Evolutionary conservation across 2,113 vertebrate genomes (phyloP), one percentile per base, ranked within the genome.

Genomic region (Canis aureus): DNA sequence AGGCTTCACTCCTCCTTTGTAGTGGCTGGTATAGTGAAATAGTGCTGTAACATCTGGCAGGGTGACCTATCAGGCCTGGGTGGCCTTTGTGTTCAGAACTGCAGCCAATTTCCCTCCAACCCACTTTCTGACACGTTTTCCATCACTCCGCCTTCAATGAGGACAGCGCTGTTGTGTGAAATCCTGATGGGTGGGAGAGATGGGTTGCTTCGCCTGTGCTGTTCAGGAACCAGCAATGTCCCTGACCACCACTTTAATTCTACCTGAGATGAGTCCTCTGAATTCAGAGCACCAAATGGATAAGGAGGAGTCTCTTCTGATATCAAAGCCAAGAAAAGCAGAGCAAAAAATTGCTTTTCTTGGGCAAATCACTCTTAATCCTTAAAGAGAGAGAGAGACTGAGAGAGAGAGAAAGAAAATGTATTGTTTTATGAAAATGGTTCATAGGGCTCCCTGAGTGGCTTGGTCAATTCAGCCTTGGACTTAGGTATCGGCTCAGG

Each of bases 321-420:
- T 32, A 38, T 27, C 71, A 80, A 74, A 84, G 51, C 25, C 71
- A 66, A 59, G 43, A 60, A 88, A 91, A 79, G 9, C 29, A 53
- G 17, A 59, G 32, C 55, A 79, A 87, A 67, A 69, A 29, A 0
- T 1, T 60, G 49, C 38, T 55, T 73, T 74, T 38, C 20, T 78
- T 66, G 82, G 90, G 32, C 87, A 89, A 96, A 94, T 49, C 51
- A 76, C 35, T 23, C n/a, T 84, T 93, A 64, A 64, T 69, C 59
- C 59, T 89, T 23, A 62, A 15, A 51, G 57, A 64, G 69, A 43
- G 55, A 22, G 57, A 17, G 3, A 69, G 32, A 7, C 38, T 38
- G 20, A 49, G 27, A 17, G 22, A 12, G 25, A 10, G 22, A 2
- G 5, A 57, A 7, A 57, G 32, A 73, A 9, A 89, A 60, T 53